Base-by-base conservation (phyloP, 1,140 invertebrate species). In the Sycophaga agraensis region DNA sequence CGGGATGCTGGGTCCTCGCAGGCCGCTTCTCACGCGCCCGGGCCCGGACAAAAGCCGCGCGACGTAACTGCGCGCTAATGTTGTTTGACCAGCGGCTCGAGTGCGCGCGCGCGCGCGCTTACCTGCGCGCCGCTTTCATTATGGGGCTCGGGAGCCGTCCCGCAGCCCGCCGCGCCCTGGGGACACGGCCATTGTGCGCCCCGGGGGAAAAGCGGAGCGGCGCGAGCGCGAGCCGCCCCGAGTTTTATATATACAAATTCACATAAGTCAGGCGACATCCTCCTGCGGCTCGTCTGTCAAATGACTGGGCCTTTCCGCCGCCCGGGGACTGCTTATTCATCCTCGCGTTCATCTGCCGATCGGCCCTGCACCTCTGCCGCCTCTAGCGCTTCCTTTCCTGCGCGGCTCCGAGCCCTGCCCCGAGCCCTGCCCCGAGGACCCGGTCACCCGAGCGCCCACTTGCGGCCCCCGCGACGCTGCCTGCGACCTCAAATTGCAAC, bases 81-180 rank as follows among this genome's bases (percentile, higher is more conserved):
- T 40, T 40, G 43, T 55, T 61, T 61, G 59, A 55, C 59, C 59
- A 61, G 59, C 50, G 35, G 16, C 37, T 34, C n/a, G 34, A 28
- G 22, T 50, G 16, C 24, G 26, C 19, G 7, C 46, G 40, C 11
- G 39, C 54, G 54, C 59, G 11, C 28, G 28, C 28, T 11, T 4
- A 11, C 5, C 28, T 11, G 28, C 28, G 28, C 28, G 28, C 5
- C 34, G 14, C 22, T 49, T 42, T 42, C 24, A 42, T 54, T 40
- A 42, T 54, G 17, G 8, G 2, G 40, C 6, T 26, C 28, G 24
- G 46, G 46, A 59, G 35, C 37, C 43, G 50, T 39, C 31, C 42
- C n/a, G n/a, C n/a, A n/a, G n/a, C n/a, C 17, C 28, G 40, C 63
- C 48, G 59, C 63, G 43, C 45, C 16, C 55, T 24, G 43, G 34